Conservation (phyloP, 2,113 vertebrate species). For the Apteryx mantelli region DNA sequence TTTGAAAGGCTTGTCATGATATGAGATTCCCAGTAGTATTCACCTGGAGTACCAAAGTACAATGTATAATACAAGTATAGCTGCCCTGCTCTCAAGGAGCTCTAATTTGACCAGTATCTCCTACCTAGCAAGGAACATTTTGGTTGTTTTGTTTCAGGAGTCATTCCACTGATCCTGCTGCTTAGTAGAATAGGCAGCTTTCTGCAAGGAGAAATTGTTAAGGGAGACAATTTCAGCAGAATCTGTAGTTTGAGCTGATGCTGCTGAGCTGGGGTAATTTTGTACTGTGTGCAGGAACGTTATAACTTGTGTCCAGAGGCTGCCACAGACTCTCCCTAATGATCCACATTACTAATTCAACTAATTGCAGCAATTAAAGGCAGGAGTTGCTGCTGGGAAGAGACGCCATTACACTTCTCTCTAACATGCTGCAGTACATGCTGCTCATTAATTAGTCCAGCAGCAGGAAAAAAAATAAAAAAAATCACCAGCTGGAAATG, state of each 20-base stretch:
- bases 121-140: neutral
- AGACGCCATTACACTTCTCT: constrained; percentile 37
- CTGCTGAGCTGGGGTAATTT: constrained; percentile 32
- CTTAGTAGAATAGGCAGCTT: neutral
- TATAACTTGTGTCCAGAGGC: constrained; percentile 59
- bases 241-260: neutral
- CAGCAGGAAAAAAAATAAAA: neutral
- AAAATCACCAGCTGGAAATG: constrained; percentile 12
- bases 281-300: constrained; percentile 11
- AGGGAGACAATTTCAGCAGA: neutral
- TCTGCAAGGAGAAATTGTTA: neutral
- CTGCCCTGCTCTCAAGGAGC: neutral
- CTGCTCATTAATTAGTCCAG: constrained; percentile 61
- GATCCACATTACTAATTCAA: constrained; percentile 72
- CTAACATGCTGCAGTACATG: constrained; percentile 51
- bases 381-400: constrained; percentile 71
- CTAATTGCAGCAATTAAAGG: constrained; percentile 77
- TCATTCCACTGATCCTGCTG: neutral
- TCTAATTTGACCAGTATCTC: neutral
- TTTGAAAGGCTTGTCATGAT: neutral
- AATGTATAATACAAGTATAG: neutral
- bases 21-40: neutral
- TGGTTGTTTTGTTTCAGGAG: neutral
- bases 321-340: constrained; percentile 56
- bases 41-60: neutral